Conservation (phyloP, 2,113 vertebrate species). For the Dicaeum eximium region DNA sequence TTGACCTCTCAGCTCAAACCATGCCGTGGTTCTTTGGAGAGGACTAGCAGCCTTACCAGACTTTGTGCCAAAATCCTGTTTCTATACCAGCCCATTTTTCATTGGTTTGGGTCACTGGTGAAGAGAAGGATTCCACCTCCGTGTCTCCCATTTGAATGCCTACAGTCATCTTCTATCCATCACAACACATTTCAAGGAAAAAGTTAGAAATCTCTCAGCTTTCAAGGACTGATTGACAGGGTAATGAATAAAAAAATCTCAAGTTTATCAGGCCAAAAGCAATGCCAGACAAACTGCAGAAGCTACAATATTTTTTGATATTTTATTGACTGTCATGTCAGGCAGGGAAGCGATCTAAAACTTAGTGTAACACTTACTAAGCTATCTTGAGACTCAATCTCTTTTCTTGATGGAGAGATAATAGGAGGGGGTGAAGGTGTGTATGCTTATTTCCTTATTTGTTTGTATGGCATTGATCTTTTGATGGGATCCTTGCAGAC, state of each 20-base stretch:
- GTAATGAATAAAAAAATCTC: conserved; percentile 10
- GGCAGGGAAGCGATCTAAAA: neutral
- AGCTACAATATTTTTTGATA: neutral
- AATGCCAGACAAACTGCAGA: neutral
- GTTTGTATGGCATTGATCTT: neutral
- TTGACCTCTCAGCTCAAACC: neutral
- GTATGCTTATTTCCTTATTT: neutral
- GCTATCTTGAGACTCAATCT: neutral
- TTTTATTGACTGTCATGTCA: conserved; percentile 31
- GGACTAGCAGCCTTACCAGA: neutral
- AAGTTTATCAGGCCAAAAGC: neutral
- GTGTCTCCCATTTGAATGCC: neutral
- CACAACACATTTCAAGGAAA: conserved; percentile 18
- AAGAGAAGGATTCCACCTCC: neutral
- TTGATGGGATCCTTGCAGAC: neutral
- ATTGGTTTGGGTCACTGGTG: neutral
- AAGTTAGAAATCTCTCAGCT: conserved; percentile 26
- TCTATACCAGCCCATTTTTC: neutral
- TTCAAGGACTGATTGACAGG: conserved; percentile 44
- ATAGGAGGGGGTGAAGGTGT: neutral
- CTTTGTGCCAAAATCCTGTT: neutral
- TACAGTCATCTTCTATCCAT: conserved; percentile 2
- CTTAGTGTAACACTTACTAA: neutral
- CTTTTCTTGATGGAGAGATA: neutral
- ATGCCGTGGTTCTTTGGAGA: neutral